These are phyloP conservation scores for human DNA, from an alignment of 2,113 vertebrate species.

Conservation along the genomic window DNA sequence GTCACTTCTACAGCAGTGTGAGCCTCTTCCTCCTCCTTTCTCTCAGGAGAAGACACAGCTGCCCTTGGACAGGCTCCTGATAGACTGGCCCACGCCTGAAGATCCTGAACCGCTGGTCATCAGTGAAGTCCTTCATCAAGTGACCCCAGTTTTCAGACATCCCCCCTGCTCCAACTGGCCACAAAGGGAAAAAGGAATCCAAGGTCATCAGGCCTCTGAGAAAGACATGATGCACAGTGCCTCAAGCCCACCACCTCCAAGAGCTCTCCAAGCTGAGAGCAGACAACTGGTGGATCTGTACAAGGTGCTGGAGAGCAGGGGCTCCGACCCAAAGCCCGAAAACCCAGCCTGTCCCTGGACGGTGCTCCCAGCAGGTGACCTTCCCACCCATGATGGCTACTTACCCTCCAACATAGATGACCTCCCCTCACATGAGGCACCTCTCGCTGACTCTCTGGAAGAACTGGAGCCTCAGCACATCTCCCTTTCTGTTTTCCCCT, in stretches of 20 bases:
- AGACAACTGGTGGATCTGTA: conserved; percentile 66
- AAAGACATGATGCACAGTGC: background rate
- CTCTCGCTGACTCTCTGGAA: accelerated
- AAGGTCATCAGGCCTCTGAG: background rate
- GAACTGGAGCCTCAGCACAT: conserved; percentile 22
- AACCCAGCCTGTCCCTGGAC: conserved; percentile 20
- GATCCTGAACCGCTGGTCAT: conserved; percentile 81
- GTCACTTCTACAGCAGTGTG: background rate
- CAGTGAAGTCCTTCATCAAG: conserved; percentile 51
- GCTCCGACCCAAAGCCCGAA: background rate
- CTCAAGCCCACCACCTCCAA: background rate
- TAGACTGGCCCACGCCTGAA: conserved; percentile 17
- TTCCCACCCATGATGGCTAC: conserved; percentile 30
- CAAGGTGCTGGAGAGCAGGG: conserved; percentile 59
- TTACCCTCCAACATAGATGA: conserved; percentile 53
- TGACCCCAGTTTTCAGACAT: accelerated
- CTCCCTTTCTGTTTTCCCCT: conserved; percentile 39
- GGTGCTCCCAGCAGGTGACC: background rate
- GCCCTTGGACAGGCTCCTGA: conserved; percentile 22
- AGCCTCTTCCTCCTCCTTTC: background rate
- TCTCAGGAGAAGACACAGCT: conserved; percentile 70
- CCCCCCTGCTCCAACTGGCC: background rate
- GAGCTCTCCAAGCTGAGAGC: background rate
- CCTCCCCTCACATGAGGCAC: background rate
- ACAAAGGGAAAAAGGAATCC: accelerated